Evolutionary conservation across 1,140 invertebrate genomes (phyloP), one percentile per base, ranked within the genome.

Genomic region (Drosophila nannoptera): DNA sequence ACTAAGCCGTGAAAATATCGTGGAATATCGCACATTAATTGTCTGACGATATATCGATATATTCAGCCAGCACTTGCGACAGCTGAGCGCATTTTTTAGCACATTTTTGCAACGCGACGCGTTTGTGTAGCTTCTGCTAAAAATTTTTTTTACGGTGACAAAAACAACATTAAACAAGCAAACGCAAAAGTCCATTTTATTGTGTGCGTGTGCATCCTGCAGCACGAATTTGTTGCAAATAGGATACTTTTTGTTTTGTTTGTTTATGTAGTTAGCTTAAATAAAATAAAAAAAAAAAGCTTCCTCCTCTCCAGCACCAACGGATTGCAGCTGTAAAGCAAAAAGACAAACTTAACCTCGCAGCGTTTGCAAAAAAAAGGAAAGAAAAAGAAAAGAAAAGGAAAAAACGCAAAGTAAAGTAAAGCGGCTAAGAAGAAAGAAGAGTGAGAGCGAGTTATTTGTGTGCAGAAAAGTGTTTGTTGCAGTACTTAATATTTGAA

Each of bases 261-360:
- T 71, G 64, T 71, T 71, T 68, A 56, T 56, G 46, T 62, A 43
- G 14, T 68, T 56, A 45, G 69, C 64, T 32, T 12, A 42, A 33
- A 45, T 29, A 66, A 14, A 59, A 22, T 52, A 5, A 42, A 33
- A 45, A 35, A 66, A 11, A 59, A 22, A 58, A 61, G 46, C 52
- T 68, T 29, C 42, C 38, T 64, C 60, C 71, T 53, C 50, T 54
- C 55, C 67, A 67, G 63, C 73, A 58, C 62, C 53, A 50, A 53
- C 56, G 42, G 22, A 69, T 62, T 69, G 61, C 67, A 49, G 61
- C 61, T 81, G 68, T 69, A 73, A 76, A 68, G 49, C 48, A 75
- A 55, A 66, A 65, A 74, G 71, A 80, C 73, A 78, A 84, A 84
- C 80, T 84, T 84, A 84, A 84, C 80, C 80, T 84, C 80, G 77